Evolutionary conservation across 2,888 invertebrate species (phyloP), one percentile per base, ranked within the genome.

Genomic region (Drosophila borborema): DNA sequence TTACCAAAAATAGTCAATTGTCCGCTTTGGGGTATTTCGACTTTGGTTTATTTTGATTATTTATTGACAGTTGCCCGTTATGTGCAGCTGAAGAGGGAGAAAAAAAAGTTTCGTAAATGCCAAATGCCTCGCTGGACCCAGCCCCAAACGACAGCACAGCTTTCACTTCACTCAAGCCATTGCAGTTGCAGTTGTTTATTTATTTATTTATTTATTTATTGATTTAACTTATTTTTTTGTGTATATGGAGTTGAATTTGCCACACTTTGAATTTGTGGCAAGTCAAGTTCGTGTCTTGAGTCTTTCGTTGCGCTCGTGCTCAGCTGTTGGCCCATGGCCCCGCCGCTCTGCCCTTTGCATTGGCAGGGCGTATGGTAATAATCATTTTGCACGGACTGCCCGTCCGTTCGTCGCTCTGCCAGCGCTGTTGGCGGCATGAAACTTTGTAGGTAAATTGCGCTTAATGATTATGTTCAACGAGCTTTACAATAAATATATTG

Each of bases 401-500:
- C 38, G 38, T 49, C 41, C 12, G 41, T 4, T 18, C 18, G 34
- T 34, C 46, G 28, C 31, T 41, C 55, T 55, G 18, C 31, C 73
- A 62, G 23, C 63, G 64, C 68, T 84, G 83, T 80, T 83, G 83
- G 85, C 85, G 85, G 85, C 90, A 86, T 72, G 72, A 72, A 81
- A 89, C 89, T 90, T 86, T 86, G 89, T 90, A 81, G 87, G 90
- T 86, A 86, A 86, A 86, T 89, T 90, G 84, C 90, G 82, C 90
- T 90, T 86, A 90, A 86, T 86, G 86, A 86, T 90, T 86, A 80
- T 86, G 89, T 86, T 86, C 90, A 86, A 80, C 82, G 73, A 76
- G 64, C 83, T 83, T 79, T 79, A 86, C 82, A 85, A 87, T 85
- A 85, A 77, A 87, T 77, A 80, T 81, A 75, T 74, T 72, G 68